Evolutionary conservation across 2,888 invertebrate genomes (phyloP), one percentile per base, ranked within the genome.

Genomic region (Xiphydria camelus): DNA sequence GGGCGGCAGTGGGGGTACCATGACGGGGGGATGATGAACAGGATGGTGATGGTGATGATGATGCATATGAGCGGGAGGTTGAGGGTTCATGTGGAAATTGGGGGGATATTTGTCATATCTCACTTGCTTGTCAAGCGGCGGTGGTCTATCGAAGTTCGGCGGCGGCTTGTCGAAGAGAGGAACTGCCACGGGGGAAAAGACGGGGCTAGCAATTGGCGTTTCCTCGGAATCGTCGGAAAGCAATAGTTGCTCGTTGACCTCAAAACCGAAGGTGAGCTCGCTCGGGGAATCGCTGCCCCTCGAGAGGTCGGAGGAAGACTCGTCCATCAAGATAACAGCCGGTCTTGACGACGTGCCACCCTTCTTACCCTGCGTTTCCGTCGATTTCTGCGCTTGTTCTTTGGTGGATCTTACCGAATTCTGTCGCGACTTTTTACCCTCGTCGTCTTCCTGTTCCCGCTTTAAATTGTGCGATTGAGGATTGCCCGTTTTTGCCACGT

Each of bases 251-350:
- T 88, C 86, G 76, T 89, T 88, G 48, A 89, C 78, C 68, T 87
- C 89, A 76, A 89, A 89, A 9, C 89, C 89, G 75, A 92, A 92
- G 23, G 89, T 89, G 45, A 91, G 82, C 75, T 86, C 82, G 54
- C 80, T 80, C 55, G 79, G 79, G 57, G 77, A 76, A 42, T 73
- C 70, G 41, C 20, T 77, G 70, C 39, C 73, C 66, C 57, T 67
- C 25, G 57, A 51, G 33, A 59, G 32, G 37, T 74, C 73, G 3
- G 65, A 59, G 1, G 61, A 48, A 14, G 73, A 73, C 64, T 86
- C 84, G 71, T 87, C 83, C 55, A 88, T 77, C 67, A 90, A 85
- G 49, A 88, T 83, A 50, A 90, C 90, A 40, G 89, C 84, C 42
- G 89, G 89, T 47, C 86, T 80, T 19, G 61, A 51, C 2, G 49